Evolutionary conservation across 2,113 vertebrate species (phyloP), one percentile per base, ranked within the genome.

Genomic region (Platanista minor): DNA sequence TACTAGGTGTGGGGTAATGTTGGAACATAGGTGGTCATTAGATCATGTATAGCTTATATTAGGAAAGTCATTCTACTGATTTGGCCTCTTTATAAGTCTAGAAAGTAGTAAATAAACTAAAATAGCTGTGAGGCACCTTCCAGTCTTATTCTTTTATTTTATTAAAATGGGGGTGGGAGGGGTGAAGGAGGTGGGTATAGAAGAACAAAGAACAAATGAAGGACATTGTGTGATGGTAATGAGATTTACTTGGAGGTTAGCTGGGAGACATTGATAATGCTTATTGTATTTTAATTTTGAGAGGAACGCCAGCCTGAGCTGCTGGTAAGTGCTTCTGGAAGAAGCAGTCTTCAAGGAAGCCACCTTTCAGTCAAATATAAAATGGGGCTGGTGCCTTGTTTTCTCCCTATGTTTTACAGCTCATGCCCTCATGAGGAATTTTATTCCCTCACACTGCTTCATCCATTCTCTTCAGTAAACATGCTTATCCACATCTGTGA

Each of bases 61-160:
- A 83, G 41, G 61, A 95, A 94, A 90, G 77, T n/a, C 11, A 4
- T 72, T 82, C 17, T 87, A 69, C 12, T 59, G 10, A 91, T 75
- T 95, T 95, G 41, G 3, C 71, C 9, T 78, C 12, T 62, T 72
- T 85, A 17, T 57, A 31, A 59, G 11, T 36, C 67, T 91, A 94
- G 20, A 71, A 93, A 95, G 62, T 39, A 84, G 18, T 61, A 39
- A 61, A 64, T 71, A 62, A 74, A 81, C 39, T 80, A 84, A 61
- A 92, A n/a, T 81, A 52, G 3, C 62, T 36, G 3, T 36, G 36
- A 81, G 31, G 20, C 6, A 39, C 41, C 8, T 67, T 92, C 33
- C 21, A 95, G 6, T 69, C 39, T 88, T 90, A 81, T n/a, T 21
- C 23, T 95, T 97, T 92, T 41, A 80, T 90, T 95, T 95, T 87